Evolutionary conservation across 2,113 vertebrate genomes (phyloP).

Genomic region (Silurus glanis): DNA sequence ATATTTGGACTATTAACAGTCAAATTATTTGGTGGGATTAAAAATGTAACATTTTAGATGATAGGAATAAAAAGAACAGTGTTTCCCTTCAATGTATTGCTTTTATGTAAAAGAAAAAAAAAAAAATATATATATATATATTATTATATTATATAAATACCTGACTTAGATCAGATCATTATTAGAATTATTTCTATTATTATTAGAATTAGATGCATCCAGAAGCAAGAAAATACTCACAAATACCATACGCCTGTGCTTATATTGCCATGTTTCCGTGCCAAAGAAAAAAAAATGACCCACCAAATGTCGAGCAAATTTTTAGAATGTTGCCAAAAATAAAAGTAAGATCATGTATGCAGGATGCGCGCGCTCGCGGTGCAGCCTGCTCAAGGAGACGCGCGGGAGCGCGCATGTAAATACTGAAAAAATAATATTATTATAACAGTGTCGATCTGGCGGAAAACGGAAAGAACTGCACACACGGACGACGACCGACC

Average conservation of each 20-base stretch:
- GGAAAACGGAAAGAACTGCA: conserved; percentile 35
- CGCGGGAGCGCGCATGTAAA: not conserved
- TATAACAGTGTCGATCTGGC: conserved; percentile 17
- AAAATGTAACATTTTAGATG: not conserved
- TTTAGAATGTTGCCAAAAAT: not conserved
- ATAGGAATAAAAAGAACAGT: not conserved
- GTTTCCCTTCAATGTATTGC: conserved; percentile 48
- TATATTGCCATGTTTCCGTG: conserved; percentile 51
- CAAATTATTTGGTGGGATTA: conserved; percentile 2
- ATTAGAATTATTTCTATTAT: not conserved
- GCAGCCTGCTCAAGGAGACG: not conserved
- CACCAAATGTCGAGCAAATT: conserved; percentile 46
- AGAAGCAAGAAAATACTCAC: conserved; percentile 54
- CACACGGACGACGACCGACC: conserved; percentile 44
- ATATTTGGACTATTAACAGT: conserved; percentile 38
- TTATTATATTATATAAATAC: not conserved
- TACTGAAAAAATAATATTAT: not conserved
- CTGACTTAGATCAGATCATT: conserved; percentile 35
- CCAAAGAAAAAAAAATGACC: conserved; percentile 36
- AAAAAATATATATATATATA: too few species aligned
- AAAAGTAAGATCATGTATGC: conserved; percentile 46
- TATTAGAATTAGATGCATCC: not conserved
- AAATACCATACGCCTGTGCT: conserved; percentile 41
- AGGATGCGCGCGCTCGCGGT: conserved; percentile 4
- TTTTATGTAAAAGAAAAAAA: conserved; percentile 13